Conservation (phyloP, 2,113 vertebrate genomes). For the Typhlomys cinereus region DNA sequence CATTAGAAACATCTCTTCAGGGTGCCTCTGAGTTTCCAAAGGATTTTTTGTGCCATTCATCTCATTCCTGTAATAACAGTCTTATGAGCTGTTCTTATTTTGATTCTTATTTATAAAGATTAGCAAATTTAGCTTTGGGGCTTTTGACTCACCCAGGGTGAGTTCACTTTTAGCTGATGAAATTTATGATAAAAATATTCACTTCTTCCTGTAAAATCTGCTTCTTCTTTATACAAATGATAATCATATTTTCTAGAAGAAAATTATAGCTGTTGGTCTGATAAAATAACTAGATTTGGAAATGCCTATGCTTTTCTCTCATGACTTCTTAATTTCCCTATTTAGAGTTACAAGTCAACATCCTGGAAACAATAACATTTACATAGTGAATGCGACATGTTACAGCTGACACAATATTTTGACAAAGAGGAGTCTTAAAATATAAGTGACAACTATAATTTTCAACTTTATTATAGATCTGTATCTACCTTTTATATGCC, state of each 20-base stretch:
- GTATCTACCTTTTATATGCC: background rate
- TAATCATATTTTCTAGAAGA: background rate
- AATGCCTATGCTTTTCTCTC: background rate
- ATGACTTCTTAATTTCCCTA: background rate
- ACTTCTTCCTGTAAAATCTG: background rate
- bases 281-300: background rate
- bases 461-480: background rate
- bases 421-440: background rate
- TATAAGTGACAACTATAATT: background rate
- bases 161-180: background rate
- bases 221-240: background rate
- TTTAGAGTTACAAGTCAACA: constrained; percentile 2
- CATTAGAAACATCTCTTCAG: background rate
- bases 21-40: background rate
- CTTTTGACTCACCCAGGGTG: background rate
- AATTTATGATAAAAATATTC: background rate
- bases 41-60: constrained; percentile 12
- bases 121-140: background rate
- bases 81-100: background rate
- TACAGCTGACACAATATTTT: background rate
- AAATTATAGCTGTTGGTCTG: background rate
- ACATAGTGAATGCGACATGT: background rate
- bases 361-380: background rate
- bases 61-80: background rate
- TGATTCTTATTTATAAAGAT: background rate